phyloP scores from a whole-genome alignment of 2,888 invertebrate species.

The Entomobrya multifasciata region DNA sequence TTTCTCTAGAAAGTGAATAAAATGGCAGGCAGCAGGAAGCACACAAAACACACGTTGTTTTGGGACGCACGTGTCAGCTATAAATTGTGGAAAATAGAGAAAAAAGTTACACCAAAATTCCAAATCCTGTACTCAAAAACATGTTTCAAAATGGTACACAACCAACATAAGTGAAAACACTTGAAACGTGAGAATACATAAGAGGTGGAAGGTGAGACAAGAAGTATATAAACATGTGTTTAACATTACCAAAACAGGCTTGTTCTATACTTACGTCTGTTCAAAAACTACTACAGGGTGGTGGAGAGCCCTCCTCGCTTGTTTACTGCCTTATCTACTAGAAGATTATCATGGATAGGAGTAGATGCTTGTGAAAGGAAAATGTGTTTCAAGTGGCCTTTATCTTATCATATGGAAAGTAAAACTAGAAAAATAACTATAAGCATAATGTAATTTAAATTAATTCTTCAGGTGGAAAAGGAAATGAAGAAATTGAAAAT shows the following conservation, averaged over 20 bases:
- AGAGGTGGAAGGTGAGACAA: slow-evolving; percentile 35
- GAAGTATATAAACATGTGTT: slow-evolving; percentile 34
- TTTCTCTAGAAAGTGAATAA: slow-evolving; percentile 52
- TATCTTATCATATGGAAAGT: neutral
- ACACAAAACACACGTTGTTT: slow-evolving; percentile 36
- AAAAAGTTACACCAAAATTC: slow-evolving; percentile 51
- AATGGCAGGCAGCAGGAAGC: slow-evolving; percentile 33
- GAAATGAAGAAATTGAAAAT: neutral
- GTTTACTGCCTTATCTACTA: neutral
- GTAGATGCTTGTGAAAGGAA: neutral
- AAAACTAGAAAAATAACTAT: neutral
- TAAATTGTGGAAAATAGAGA: slow-evolving; percentile 41
- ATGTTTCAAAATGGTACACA: slow-evolving; percentile 25
- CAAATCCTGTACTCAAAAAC: slow-evolving; percentile 29
- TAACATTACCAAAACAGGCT: slow-evolving; percentile 1
- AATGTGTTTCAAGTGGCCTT: neutral
- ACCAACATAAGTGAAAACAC: slow-evolving; percentile 24
- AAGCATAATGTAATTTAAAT: no score
- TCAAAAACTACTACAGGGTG: no score
- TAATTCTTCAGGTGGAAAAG: neutral
- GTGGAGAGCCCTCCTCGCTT: no score
- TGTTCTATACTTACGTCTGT: no score
- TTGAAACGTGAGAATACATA: slow-evolving; percentile 62
- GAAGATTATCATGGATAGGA: neutral
- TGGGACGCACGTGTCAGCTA: slow-evolving; percentile 67